Conservation (phyloP, 2,113 vertebrate genomes). For the Amblyornis subalaris region DNA sequence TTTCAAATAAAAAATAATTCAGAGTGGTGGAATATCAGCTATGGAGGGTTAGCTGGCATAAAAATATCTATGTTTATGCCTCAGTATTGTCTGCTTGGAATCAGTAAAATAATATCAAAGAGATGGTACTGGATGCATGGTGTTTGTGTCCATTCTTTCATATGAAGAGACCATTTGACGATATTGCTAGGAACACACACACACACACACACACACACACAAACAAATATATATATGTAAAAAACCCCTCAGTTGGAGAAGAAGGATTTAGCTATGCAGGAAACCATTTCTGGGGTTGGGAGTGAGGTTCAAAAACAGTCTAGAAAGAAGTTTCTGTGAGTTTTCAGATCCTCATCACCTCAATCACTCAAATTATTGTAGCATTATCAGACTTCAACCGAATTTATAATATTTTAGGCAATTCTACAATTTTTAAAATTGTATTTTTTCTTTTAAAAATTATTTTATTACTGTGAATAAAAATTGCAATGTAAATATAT, state of each 20-base stretch:
- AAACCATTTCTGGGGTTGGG: neutral
- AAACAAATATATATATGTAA: too few species aligned
- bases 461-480: neutral
- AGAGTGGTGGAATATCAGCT: neutral
- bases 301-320: neutral
- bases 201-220: too few species aligned
- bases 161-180: neutral
- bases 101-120: neutral
- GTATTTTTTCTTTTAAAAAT: neutral
- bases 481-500: neutral
- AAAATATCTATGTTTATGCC: neutral
- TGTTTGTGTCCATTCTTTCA: neutral
- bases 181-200: neutral
- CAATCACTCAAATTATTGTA: neutral
- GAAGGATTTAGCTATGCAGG: neutral
- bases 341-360: neutral
- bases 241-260: fast-evolving
- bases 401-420: neutral
- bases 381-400: neutral
- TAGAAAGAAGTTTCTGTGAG: neutral
- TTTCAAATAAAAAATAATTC: neutral
- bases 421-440: neutral
- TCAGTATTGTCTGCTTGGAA: neutral
- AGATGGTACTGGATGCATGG: neutral
- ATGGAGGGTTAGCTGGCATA: neutral